These are phyloP conservation scores for Symphodus melops DNA, from an alignment of 2,113 vertebrate species.

Conservation along the genomic window DNA sequence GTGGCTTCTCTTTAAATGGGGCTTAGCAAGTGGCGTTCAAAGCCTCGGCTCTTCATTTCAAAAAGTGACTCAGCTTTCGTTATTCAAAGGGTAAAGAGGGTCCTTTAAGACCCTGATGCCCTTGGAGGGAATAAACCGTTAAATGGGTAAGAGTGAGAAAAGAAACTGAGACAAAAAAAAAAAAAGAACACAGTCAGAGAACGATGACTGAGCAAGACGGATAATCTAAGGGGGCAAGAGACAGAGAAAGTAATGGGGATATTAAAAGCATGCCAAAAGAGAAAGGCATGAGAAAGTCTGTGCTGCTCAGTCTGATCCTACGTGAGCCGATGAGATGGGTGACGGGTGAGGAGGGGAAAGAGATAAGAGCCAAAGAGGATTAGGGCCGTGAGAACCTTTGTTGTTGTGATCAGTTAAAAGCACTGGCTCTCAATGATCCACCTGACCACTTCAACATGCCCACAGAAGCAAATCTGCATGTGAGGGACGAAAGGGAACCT, in stretches of 20 bases:
- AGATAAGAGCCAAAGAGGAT: conserved; percentile 81
- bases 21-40: conserved; percentile 72
- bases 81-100: conserved; percentile 57
- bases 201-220: neutral
- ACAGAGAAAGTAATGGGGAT: conserved; percentile 65
- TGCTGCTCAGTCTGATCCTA: conserved; percentile 69
- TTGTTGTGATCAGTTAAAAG: conserved; percentile 81
- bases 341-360: conserved; percentile 67
- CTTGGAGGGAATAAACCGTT: conserved; percentile 60
- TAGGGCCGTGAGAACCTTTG: conserved; percentile 81
- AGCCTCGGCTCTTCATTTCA: conserved; percentile 68
- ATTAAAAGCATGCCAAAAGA: conserved; percentile 46
- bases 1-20: conserved; percentile 70
- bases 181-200: neutral
- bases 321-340: conserved; percentile 76
- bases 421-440: conserved; percentile 67
- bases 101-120: conserved; percentile 63
- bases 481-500: conserved; percentile 32
- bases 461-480: conserved; percentile 57
- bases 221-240: conserved; percentile 54
- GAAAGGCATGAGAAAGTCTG: conserved; percentile 73
- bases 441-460: conserved; percentile 71
- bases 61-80: conserved; percentile 77
- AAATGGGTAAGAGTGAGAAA: conserved; percentile 40
- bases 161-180: neutral